Evolutionary conservation across 2,888 invertebrate species (phyloP).

Genomic region (Urechis unicinctus): DNA sequence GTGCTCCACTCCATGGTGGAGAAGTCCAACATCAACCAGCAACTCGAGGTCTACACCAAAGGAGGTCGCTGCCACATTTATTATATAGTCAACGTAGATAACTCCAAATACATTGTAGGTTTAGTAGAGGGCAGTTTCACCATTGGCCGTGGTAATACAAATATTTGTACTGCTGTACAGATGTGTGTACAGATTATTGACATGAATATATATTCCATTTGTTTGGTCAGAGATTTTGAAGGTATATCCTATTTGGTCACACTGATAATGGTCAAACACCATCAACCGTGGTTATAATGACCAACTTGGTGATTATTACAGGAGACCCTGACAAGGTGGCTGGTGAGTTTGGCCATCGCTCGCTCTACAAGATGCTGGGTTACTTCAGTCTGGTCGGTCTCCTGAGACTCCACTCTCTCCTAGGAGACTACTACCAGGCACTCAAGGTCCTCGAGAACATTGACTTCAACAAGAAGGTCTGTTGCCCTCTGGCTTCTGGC

Average conservation of each 20-base stretch:
- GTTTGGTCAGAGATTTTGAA: too few relatives aligned
- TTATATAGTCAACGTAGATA: neutral
- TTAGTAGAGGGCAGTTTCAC: too few relatives aligned
- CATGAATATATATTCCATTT: too few relatives aligned
- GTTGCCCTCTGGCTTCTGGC: too few relatives aligned
- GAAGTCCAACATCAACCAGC: constrained; percentile 95
- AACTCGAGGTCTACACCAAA: constrained; percentile 72
- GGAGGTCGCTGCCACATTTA: constrained; percentile 46
- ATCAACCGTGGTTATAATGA: too few relatives aligned
- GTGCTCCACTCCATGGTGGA: constrained; percentile 95
- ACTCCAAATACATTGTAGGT: too few relatives aligned
- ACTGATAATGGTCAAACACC: too few relatives aligned
- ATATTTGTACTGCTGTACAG: too few relatives aligned
- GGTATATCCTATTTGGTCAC: too few relatives aligned
- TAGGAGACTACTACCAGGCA: constrained; percentile 98
- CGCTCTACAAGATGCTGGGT: constrained; percentile 97
- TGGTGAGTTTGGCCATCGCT: constrained; percentile 91
- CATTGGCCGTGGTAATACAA: too few relatives aligned
- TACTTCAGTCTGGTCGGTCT: constrained; percentile 96
- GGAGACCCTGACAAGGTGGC: constrained; percentile 74
- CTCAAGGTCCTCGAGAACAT: constrained; percentile 64
- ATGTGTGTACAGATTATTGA: too few relatives aligned
- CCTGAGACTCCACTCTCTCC: constrained; percentile 85
- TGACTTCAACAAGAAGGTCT: constrained; percentile 80
- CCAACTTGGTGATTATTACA: neutral